A percentile compares a stretch with the other conserved stretches of the same genome.
Conservation (phyloP, 2,888 invertebrate species). For the Microdon myrmicae region DNA sequence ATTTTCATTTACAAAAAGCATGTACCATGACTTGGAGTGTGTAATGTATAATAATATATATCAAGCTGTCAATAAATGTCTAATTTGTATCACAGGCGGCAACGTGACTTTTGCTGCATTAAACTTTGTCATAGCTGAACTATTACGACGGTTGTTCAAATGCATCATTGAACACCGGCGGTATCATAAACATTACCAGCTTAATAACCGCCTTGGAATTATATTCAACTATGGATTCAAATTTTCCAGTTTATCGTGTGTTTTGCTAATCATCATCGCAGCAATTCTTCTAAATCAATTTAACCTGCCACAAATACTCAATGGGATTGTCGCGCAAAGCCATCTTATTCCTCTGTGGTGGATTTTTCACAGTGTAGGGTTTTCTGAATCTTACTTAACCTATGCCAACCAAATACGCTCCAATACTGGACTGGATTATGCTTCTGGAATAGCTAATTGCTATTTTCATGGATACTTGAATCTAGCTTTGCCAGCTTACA, state of each 20-base stretch:
- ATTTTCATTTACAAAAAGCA: too few relatives aligned
- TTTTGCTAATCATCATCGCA: background rate
- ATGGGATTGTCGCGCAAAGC: background rate
- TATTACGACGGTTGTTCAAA: constrained; percentile 47
- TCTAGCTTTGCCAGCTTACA: constrained; percentile 55
- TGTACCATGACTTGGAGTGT: too few relatives aligned
- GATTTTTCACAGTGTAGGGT: constrained; percentile 35
- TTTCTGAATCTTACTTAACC: constrained; percentile 54
- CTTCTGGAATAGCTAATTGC: constrained; percentile 62
- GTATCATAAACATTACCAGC: constrained; percentile 54
- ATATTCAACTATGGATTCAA: constrained; percentile 51
- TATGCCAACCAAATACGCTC: constrained; percentile 58
- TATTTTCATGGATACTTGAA: constrained; percentile 63
- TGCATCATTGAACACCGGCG: constrained; percentile 47
- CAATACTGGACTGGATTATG: constrained; percentile 60
- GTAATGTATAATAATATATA: too few relatives aligned
- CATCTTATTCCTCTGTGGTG: constrained; percentile 56
- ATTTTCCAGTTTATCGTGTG: constrained; percentile 5
- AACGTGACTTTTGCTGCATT: constrained; percentile 14
- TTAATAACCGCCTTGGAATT: constrained; percentile 44
- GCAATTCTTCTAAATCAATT: background rate
- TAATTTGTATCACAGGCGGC: too few relatives aligned
- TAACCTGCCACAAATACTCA: background rate
- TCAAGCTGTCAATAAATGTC: too few relatives aligned
- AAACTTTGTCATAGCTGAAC: constrained; percentile 52